Evolutionary conservation across 2,113 vertebrate species (phyloP), one percentile per base, ranked within the genome.

Genomic region (Gnathonemus longibarbis): DNA sequence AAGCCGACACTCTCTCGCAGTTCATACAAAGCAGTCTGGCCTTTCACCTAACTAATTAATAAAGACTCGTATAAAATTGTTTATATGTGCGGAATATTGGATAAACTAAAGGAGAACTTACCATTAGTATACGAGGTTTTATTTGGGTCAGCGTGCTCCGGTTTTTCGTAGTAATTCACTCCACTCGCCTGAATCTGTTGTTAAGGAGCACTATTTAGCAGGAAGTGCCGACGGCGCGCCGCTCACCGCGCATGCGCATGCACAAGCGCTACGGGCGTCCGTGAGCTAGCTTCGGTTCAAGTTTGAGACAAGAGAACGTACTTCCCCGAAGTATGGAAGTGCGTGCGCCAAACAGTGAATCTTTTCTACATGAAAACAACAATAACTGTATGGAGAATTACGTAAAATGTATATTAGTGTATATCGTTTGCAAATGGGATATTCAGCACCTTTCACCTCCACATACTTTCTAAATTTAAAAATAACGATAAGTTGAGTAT

Each of bases 161-260:
- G 88, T 91, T 91, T 62, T 91, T 91, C 83, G 15, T 89, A 46
- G 21, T 88, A 83, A 92, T 91, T 91, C 93, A 91, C 94, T 86
- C 48, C 42, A 39, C 84, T 89, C 89, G 80, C 88, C 94, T 94
- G 94, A 94, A 93, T 95, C 93, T 95, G 95, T 95, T 95, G 95
- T 95, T 93, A 95, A 91, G 95, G 94, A 94, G 31, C 94, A 94
- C 94, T 94, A 94, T 95, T 94, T 94, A 42, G 95, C 95, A 95
- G 95, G 95, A 96, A 95, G 94, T 93, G 48, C 27, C 13, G 74
- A 27, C 49, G 87, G 53, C 21, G 31, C 48, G 2, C 35, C n/a
- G 15, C 74, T 84, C 0, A 88, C 11, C 74, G 93, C 95, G 94
- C 95, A 94, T 92, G 95, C 88, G 94, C 89, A 35, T 48, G 49